phyloP scores from a whole-genome alignment of 2,888 invertebrate species.

The Drosophila buzzatii region DNA sequence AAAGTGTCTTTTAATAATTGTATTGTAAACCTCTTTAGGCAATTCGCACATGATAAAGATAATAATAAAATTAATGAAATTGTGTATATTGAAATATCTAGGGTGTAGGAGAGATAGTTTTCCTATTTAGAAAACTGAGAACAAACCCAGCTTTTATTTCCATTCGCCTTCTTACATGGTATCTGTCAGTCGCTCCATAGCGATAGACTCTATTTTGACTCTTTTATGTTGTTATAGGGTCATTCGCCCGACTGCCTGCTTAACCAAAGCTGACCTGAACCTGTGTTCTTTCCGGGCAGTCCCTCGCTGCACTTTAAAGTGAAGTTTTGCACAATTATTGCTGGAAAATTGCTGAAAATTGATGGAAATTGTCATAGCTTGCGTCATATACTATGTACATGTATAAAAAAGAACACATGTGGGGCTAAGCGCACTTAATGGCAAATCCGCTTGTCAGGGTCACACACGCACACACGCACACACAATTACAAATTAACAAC shows the following conservation, averaged over 20 bases:
- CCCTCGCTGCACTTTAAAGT: conserved; percentile 11
- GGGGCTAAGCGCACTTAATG: conserved; percentile 51
- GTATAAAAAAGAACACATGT: conserved; percentile 19
- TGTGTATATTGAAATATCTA: too few species aligned
- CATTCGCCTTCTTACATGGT: not conserved
- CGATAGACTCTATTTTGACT: conserved; percentile 24
- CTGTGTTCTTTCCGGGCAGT: conserved; percentile 10
- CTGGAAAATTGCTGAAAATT: conserved; percentile 24
- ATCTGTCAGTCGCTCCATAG: not conserved
- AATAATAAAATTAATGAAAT: too few species aligned
- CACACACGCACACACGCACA: conserved; percentile 29
- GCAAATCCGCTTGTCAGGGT: conserved; percentile 68
- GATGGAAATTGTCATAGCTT: conserved; percentile 51
- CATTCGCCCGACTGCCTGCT: conserved; percentile 48
- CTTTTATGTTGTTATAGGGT: conserved; percentile 67
- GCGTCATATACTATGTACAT: conserved; percentile 19
- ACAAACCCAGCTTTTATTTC: too few species aligned
- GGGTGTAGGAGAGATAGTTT: too few species aligned
- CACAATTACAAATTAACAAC: conserved; percentile 31
- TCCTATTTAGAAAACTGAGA: too few species aligned
- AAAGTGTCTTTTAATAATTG: too few species aligned
- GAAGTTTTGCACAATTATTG: conserved; percentile 18
- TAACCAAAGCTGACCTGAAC: conserved; percentile 39
- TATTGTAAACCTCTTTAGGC: too few species aligned
- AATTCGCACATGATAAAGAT: too few species aligned